Conservation (phyloP, 2,113 vertebrate species). For the Sapajus apella region DNA sequence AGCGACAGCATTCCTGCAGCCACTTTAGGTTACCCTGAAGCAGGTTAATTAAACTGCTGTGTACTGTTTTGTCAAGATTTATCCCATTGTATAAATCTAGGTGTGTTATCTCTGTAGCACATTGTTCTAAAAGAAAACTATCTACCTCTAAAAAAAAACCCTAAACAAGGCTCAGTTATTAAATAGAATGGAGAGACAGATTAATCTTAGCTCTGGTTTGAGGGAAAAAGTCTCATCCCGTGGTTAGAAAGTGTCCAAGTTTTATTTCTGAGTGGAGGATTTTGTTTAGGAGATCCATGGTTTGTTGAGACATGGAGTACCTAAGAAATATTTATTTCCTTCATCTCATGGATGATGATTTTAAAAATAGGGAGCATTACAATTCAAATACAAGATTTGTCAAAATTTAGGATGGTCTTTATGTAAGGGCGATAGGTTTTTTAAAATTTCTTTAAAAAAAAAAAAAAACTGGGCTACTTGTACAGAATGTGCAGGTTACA, state of each 20-base stretch:
- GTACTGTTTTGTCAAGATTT: conserved; percentile 81
- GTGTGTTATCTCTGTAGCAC: conserved; percentile 63
- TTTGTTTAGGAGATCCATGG: background rate
- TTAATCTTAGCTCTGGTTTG: background rate
- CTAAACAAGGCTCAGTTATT: conserved; percentile 50
- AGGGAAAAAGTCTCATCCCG: background rate
- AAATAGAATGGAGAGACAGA: conserved; percentile 36
- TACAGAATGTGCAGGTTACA: no score
- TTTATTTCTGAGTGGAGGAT: background rate
- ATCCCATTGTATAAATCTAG: conserved; percentile 77
- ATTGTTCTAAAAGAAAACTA: conserved; percentile 59
- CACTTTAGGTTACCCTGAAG: conserved; percentile 80
- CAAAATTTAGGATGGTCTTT: background rate
- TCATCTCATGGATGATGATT: background rate
- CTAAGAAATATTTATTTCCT: background rate
- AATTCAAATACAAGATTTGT: background rate
- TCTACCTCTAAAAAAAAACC: conserved; percentile 34
- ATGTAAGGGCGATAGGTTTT: background rate
- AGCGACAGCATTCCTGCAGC: conserved; percentile 81
- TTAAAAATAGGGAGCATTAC: background rate
- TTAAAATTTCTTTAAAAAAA: no score
- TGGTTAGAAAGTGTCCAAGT: background rate
- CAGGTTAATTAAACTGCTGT: conserved; percentile 80
- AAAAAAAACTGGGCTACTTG: no score
- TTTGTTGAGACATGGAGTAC: background rate